Evolutionary conservation across 2,888 invertebrate genomes (phyloP).

Genomic region (Ichneumon xanthorius): DNA sequence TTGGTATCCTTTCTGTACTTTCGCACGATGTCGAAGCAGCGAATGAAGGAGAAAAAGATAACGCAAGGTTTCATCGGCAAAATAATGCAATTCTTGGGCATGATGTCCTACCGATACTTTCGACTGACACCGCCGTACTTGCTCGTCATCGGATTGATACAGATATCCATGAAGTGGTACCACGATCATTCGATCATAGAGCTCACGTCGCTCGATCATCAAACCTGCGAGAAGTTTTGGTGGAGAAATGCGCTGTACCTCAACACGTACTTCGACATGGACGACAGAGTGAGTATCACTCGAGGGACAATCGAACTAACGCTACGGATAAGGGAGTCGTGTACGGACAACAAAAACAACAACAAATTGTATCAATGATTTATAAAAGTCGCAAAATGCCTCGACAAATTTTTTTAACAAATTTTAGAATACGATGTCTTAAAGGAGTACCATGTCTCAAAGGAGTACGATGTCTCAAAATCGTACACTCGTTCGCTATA

Average conservation of each 20-base stretch:
- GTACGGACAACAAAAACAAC: neutral
- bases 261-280: conserved; percentile 91
- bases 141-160: conserved; percentile 91
- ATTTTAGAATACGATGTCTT: too few species aligned
- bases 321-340: neutral
- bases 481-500: too few species aligned
- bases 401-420: neutral
- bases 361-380: neutral
- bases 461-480: too few species aligned
- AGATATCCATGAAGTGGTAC: conserved; percentile 90
- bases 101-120: conserved; percentile 83
- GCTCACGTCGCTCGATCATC: conserved; percentile 89
- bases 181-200: conserved; percentile 91
- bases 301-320: neutral
- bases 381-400: neutral
- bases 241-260: conserved; percentile 94
- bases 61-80: conserved; percentile 84
- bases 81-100: conserved; percentile 85
- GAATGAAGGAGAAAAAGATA: conserved; percentile 83
- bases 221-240: conserved; percentile 92
- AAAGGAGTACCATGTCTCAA: too few species aligned
- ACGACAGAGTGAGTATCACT: conserved; percentile 86
- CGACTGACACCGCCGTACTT: conserved; percentile 93
- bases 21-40: conserved; percentile 87
- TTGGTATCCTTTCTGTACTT: conserved; percentile 91